Percentiles rank a stretch among this genome's conserved stretches.
Conservation (phyloP, 1,140 invertebrate genomes). For the Aricia agestis region DNA sequence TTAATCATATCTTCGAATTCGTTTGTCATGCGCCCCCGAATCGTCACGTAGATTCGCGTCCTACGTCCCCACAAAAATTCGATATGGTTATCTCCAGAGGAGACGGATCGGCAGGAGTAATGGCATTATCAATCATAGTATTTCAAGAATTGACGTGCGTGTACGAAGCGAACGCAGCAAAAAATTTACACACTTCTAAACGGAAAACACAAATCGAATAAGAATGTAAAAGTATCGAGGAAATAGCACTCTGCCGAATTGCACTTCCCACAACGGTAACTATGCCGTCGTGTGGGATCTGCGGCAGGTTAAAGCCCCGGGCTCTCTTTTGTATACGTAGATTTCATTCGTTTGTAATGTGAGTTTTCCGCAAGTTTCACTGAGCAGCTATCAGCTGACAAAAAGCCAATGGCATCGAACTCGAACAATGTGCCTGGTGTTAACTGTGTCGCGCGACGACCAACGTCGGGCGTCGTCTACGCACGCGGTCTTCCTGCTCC, state of each 20-base stretch:
- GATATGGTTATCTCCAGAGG: not conserved
- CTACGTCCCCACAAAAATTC: not conserved
- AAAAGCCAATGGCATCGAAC: conserved; percentile 35
- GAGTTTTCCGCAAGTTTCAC: conserved; percentile 34
- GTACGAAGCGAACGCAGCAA: not conserved
- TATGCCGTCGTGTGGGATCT: conserved; percentile 12
- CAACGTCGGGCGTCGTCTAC: not conserved
- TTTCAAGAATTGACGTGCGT: conserved; percentile 1
- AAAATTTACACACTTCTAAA: not conserved
- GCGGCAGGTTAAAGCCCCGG: conserved; percentile 9
- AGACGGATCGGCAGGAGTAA: not conserved
- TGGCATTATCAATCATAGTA: not conserved
- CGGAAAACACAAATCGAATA: not conserved
- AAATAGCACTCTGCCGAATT: conserved; percentile 3
- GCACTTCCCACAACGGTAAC: conserved; percentile 11
- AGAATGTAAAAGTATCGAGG: not conserved
- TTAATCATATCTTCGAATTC: not conserved
- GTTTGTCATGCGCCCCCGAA: not conserved
- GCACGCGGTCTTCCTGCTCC: not conserved
- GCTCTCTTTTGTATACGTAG: conserved; percentile 12
- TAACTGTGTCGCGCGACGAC: conserved; percentile 30
- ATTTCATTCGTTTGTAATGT: conserved; percentile 24
- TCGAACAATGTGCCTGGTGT: conserved; percentile 35
- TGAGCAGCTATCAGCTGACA: conserved; percentile 29
- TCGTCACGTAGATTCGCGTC: not conserved